Base-by-base conservation (phyloP, 2,888 invertebrate species). In the Lycophotia porphyrea region DNA sequence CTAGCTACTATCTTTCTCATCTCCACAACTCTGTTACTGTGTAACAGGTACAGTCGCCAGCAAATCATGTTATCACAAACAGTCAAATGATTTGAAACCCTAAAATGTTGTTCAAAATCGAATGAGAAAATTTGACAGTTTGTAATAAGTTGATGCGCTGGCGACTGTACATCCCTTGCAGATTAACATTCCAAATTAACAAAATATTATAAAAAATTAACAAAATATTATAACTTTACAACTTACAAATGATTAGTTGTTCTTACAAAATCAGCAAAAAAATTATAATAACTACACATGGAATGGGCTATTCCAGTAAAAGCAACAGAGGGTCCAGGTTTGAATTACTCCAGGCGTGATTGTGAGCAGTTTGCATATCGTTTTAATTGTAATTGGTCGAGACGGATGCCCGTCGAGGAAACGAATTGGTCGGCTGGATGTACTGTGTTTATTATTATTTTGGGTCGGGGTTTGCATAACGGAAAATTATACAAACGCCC, bases 321-420 rank as follows among this genome's bases (percentile, higher is more conserved):
- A 65, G 21, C 7, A 31, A 64, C 71, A 31, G 34, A 27, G 21
- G 71, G 9, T 68, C 47, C 74, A 84, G 71, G 87, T 91, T 92
- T 89, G 92, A 93, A 92, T 92, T 91, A 91, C 88, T 71, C 76
- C 74, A 52, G 81, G 81, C 87, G 89, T 90, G 90, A 92, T 92
- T 93, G 91, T 91, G 86, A 92, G 89, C 89, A 89, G 90, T 92
- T 91, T 91, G 90, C 90, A 91, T 92, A 92, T 91, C 86, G 86
- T 68, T 83, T 71, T 81, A 92, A 92, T 92, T 92, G 91, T 80
- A 93, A 93, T 93, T 93, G 92, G 87, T 82, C 74, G 87, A 84
- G 92, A 92, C 87, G 88, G 88, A 89, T 89, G 79, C 84, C 44
- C 69, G 67, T 55, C 61, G 67, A 24, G 31, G 47, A 47, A 27